Conservation (phyloP, 2,113 vertebrate species). For the Bos javanicus region DNA sequence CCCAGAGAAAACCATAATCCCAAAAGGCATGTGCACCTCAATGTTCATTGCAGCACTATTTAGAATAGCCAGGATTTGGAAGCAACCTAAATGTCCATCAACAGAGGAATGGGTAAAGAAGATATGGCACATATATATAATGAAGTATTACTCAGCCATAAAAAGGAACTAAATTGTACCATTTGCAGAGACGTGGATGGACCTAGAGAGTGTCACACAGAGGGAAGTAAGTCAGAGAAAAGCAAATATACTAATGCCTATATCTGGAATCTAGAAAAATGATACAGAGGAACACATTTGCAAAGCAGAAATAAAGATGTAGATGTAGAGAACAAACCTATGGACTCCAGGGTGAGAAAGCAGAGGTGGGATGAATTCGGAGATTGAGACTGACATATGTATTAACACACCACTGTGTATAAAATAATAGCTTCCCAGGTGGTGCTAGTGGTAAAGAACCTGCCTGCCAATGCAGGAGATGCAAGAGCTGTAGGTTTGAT, state of each 20-base stretch:
- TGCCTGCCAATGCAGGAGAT: not conserved
- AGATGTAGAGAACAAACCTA: not conserved
- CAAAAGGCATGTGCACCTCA: not conserved
- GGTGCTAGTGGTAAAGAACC: not conserved
- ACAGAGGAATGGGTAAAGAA: not conserved
- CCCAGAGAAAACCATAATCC: not conserved
- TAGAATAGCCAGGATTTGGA: not conserved
- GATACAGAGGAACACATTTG: not conserved
- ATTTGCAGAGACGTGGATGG: not conserved
- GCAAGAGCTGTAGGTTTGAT: not conserved
- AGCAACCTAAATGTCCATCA: not conserved
- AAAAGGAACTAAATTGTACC: not conserved
- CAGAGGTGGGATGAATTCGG: not conserved
- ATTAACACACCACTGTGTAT: not conserved
- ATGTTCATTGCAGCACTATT: not conserved
- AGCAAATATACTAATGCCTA: not conserved
- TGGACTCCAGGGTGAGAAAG: not conserved
- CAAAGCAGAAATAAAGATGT: not conserved
- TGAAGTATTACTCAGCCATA: fast-evolving
- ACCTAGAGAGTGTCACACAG: not conserved
- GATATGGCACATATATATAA: not conserved
- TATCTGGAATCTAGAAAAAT: not conserved
- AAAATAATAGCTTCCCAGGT: not conserved
- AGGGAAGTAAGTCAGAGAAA: not conserved
- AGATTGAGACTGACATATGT: not conserved